phyloP scores from a whole-genome alignment of 53 echinoderm and acorn worm genomes.

The Apostichopus leukothele region DNA sequence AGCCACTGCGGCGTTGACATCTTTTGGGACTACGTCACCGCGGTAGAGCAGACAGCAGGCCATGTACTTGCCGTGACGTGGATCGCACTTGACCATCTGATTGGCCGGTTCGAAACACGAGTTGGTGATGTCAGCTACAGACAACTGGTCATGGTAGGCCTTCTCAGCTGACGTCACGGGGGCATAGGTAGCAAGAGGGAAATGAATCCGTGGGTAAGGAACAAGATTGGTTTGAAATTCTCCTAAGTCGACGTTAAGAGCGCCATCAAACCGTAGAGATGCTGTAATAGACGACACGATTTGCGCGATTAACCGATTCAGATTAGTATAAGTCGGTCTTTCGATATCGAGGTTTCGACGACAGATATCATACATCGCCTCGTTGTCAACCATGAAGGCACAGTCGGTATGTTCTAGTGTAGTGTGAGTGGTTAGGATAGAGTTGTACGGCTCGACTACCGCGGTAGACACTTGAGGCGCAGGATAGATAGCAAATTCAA shows the following conservation, averaged over 20 bases:
- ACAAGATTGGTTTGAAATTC: conserved; percentile 23
- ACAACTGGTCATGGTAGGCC: conserved; percentile 35
- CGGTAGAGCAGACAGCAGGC: conserved; percentile 95
- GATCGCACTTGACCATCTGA: conserved; percentile 95
- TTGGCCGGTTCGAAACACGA: conserved; percentile 78
- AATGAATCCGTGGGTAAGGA: conserved; percentile 46
- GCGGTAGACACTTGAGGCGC: conserved; percentile 54
- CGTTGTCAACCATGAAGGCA: conserved; percentile 66
- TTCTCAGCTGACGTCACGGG: too few relatives aligned
- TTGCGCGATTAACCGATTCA: conserved; percentile 10
- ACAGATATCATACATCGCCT: conserved; percentile 68
- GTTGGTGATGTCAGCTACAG: conserved; percentile 49
- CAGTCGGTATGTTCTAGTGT: conserved; percentile 63
- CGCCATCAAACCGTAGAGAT: conserved; percentile 7
- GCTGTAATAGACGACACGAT: conserved; percentile 55
- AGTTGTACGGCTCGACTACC: conserved; percentile 61
- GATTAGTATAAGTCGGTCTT: conserved; percentile 51
- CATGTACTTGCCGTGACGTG: conserved; percentile 96
- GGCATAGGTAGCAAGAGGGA: not conserved
- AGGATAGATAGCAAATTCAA: conserved; percentile 57
- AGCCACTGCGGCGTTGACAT: conserved; percentile 22
- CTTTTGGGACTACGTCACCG: conserved; percentile 64
- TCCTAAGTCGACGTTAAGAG: not conserved
- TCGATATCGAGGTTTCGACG: conserved; percentile 54
- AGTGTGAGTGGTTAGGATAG: conserved; percentile 69